Evolutionary conservation across 2,888 invertebrate species (phyloP), one percentile per base, ranked within the genome.

Genomic region (Tenthredo livida): DNA sequence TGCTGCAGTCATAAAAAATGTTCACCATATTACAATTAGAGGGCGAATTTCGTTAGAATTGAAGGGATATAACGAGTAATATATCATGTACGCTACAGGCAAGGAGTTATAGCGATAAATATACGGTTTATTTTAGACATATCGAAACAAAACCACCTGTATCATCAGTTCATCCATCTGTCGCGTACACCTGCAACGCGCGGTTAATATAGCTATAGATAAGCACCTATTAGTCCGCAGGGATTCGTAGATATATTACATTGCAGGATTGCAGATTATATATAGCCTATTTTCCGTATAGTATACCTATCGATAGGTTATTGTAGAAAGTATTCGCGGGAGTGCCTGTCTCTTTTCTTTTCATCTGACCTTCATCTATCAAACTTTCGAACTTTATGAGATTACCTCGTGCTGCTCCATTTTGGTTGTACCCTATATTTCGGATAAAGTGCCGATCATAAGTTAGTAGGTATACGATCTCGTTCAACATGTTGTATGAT

Each of bases 151-250:
- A 50, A 77, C 80, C 80, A 80, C 80, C 58, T 80, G 80, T 80
- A 61, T 80, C 80, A 61, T 80, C 80, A 80, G 40, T 29, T 80
- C 61, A 40, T 61, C 50, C 80, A 80, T 80, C 58, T 80, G 80
- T 80, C 61, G 61, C 40, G 21, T 61, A 80, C 80, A 80, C 80
- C 80, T 80, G 80, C 15, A 29, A 10, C 12, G 33, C 40, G 40
- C 25, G 37, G 40, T 61, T 80, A 61, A 61, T 61, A 80, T 40
- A 17, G 58, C 37, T 21, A 7, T 15, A n/a, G 37, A 12, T 61
- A 33, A 77, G 58, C 61, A 61, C 25, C 80, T 61, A 80, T 80
- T 61, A 80, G 40, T 21, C 33, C 58, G 61, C 61, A 58, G 37
- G 40, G 80, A 80, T 80, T 58, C 80, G 33, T 29, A 25, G 47